These are phyloP conservation scores for Neopipo cinnamomea DNA, from an alignment of 2,113 vertebrate genomes.

Conservation along the genomic window DNA sequence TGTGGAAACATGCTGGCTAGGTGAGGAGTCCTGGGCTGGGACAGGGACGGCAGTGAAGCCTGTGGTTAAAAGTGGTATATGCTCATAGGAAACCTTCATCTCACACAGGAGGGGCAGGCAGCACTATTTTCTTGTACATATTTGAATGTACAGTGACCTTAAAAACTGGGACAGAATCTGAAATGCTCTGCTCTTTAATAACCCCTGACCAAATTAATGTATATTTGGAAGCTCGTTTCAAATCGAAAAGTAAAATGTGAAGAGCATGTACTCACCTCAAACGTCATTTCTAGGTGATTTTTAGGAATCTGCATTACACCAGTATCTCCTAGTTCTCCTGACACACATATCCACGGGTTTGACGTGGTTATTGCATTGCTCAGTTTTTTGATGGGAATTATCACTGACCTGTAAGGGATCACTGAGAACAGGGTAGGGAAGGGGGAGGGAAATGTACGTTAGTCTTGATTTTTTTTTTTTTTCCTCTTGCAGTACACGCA, in stretches of 20 bases:
- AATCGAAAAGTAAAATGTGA: background rate
- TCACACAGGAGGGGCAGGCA: background rate
- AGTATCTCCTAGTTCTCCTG: constrained; percentile 93
- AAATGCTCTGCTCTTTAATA: background rate
- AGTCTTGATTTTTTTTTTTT: background rate
- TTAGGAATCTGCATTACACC: constrained; percentile 92
- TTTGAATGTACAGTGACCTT: background rate
- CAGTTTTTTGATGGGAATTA: constrained; percentile 96
- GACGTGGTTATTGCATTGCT: constrained; percentile 95
- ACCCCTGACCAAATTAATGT: background rate
- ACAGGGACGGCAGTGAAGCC: background rate
- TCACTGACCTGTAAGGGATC: constrained; percentile 92
- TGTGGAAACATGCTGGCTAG: rapidly evolving
- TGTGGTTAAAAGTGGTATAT: background rate
- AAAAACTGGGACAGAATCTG: background rate
- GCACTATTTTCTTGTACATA: background rate
- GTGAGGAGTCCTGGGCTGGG: background rate
- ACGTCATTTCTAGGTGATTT: constrained; percentile 94
- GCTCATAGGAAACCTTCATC: background rate
- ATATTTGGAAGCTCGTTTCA: background rate
- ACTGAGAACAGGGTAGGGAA: constrained; percentile 65
- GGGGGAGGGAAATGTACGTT: background rate
- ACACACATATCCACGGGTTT: constrained; percentile 95
- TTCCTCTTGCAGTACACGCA: rapidly evolving
- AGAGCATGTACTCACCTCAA: constrained; percentile 81